Base-by-base conservation (phyloP, 2,888 invertebrate genomes). In the Drosophila kambysellisi region DNA sequence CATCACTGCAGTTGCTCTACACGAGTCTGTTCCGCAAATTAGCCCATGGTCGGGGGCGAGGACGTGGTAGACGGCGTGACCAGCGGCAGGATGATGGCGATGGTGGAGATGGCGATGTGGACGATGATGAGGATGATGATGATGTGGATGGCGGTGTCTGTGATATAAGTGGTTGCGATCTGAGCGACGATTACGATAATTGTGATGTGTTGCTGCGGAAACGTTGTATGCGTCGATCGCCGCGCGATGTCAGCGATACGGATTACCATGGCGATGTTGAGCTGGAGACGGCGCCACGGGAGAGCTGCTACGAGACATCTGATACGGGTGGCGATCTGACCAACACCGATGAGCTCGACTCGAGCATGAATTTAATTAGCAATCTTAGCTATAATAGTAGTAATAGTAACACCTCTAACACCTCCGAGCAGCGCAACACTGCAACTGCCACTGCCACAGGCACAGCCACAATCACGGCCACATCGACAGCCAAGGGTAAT, bases 341-440 rank as follows among this genome's bases (percentile, higher is more conserved):
- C 74, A 93, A 91, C 60, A 88, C 91, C 60, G 92, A 89, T 64
- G 91, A 92, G 61, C 90, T 91, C 70, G 92, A 93, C 87, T 92
- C 92, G 50, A 92, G 92, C 83, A 89, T 90, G 87, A 92, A 93
- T 84, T 86, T 92, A 70, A 90, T 91, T 73, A 92, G 92, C 91
- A 92, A 92, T 83, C 86, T 93, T 89, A 93, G 92, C 91, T 92
- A 87, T 92, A 92, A 92, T 90, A 92, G 93, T 91, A 92, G 92
- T 92, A 92, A 92, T 90, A 93, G 92, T 91, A 92, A 92, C 79
- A 91, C 91, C 75, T 93, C 93, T 73, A 91, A 92, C 85, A 89
- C 74, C 70, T 82, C 85, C 30, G 91, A 92, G 64, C 88, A 89
- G 76, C 91, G 81, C 67, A 54, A 52, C 41, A 33, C 29, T n/a